These are phyloP conservation scores for Diadegma fenestrale DNA, from an alignment of 2,888 invertebrate species.

Conservation along the genomic window DNA sequence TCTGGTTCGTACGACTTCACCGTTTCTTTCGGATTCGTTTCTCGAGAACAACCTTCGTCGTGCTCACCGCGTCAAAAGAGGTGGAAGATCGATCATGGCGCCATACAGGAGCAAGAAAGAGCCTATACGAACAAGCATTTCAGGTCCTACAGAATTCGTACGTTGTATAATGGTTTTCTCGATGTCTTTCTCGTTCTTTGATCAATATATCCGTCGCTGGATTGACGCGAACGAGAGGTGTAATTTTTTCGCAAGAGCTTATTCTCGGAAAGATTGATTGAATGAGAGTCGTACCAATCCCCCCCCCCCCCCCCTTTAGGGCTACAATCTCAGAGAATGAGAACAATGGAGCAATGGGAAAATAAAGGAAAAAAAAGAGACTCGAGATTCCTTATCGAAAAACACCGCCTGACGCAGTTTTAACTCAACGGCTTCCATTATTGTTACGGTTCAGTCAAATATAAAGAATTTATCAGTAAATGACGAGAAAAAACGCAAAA, in stretches of 20 bases:
- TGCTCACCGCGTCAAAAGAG: conserved; percentile 2
- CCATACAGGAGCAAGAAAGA: conserved; percentile 9
- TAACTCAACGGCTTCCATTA: neutral
- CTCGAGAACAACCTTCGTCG: neutral
- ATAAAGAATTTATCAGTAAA: neutral
- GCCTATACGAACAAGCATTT: conserved; percentile 28
- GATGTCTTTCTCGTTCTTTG: conserved; percentile 20
- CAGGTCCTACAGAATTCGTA: neutral
- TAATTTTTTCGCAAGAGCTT: conserved; percentile 30
- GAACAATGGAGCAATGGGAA: neutral
- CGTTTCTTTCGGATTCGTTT: conserved; percentile 18
- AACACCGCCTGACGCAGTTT: neutral
- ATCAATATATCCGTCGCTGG: conserved; percentile 44
- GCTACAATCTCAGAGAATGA: conserved; percentile 15
- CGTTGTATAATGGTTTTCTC: conserved; percentile 11
- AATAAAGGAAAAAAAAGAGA: neutral
- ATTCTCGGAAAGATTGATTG: conserved; percentile 45
- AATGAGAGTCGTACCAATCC: conserved; percentile 18
- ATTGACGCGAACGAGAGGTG: conserved; percentile 17
- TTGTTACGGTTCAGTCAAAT: neutral
- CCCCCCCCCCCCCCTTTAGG: no score
- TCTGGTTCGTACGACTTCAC: neutral
- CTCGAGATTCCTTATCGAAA: neutral
- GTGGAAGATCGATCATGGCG: conserved; percentile 44
- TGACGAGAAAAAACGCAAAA: conserved; percentile 1